These are phyloP conservation scores for Hyperoplus lanceolatus DNA, from an alignment of 2,797 vertebrate genomes.

Conservation along the genomic window DNA sequence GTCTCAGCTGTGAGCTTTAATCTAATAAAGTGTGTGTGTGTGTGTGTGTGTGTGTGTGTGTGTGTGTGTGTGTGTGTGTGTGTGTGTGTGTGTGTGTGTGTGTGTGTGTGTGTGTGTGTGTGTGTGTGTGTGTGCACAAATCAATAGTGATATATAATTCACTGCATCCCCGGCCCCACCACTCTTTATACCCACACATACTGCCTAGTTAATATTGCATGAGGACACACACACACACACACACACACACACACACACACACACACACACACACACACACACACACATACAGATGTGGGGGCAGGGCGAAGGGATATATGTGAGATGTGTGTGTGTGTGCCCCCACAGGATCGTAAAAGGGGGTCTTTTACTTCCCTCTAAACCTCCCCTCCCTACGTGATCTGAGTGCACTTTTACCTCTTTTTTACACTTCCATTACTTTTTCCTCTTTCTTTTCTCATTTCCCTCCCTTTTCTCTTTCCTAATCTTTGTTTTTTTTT, in stretches of 20 bases:
- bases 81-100: conserved; percentile 24
- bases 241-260: no score
- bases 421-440: conserved; percentile 58
- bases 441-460: conserved; percentile 33
- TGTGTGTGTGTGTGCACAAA: conserved; percentile 80
- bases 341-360: conserved; percentile 67
- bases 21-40: conserved; percentile 75
- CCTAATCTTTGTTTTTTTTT: conserved; percentile 27
- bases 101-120: conserved; percentile 42
- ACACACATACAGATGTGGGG: conserved; percentile 68
- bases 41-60: conserved; percentile 41
- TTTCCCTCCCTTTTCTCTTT: conserved; percentile 18
- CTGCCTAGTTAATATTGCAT: conserved; percentile 99
- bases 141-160: conserved; percentile 99
- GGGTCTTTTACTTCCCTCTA: conserved; percentile 75
- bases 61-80: conserved; percentile 17
- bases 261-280: conserved; percentile 46
- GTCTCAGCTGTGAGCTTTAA: conserved; percentile 75
- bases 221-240: conserved; percentile 87
- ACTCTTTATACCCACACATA: conserved; percentile 98
- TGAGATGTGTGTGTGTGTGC: conserved; percentile 20
- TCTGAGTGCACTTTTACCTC: conserved; percentile 66
- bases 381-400: conserved; percentile 70
- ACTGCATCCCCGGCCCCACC: conserved; percentile 95
- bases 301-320: conserved; percentile 57